Percentiles rank a stretch among this genome's conserved stretches.
phyloP scores from a whole-genome alignment of 2,113 vertebrate species.

The Corydoras sp. region DNA sequence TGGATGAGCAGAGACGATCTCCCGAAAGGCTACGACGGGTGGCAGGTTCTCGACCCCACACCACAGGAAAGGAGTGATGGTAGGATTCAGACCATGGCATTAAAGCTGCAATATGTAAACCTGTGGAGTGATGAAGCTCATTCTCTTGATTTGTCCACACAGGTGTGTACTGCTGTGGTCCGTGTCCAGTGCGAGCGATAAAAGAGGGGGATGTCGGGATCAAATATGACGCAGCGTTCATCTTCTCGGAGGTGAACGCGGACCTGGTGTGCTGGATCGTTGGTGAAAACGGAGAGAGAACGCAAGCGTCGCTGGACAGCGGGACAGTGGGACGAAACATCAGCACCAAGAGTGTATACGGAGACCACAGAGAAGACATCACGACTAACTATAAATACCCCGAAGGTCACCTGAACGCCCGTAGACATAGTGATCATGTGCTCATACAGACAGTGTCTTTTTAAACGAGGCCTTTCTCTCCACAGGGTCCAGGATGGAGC shows the following conservation, averaged over 20 bases:
- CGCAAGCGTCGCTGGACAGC: conserved; percentile 43
- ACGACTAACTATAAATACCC: conserved; percentile 71
- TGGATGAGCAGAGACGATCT: conserved; percentile 85
- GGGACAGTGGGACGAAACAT: conserved; percentile 61
- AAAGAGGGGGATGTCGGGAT: conserved; percentile 62
- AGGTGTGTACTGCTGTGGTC: conserved; percentile 70
- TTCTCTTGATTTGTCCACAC: not conserved
- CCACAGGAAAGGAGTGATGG: conserved; percentile 89
- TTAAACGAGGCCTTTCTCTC: not conserved
- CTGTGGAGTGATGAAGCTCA: too few species aligned
- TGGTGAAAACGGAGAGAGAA: conserved; percentile 41
- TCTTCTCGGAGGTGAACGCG: conserved; percentile 75
- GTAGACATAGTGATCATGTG: not conserved
- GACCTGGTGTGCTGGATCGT: conserved; percentile 64
- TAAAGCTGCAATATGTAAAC: not conserved
- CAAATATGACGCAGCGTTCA: conserved; percentile 67
- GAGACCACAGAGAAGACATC: conserved; percentile 62
- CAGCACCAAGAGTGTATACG: conserved; percentile 70
- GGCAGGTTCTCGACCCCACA: conserved; percentile 92
- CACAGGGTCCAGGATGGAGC: conserved; percentile 61
- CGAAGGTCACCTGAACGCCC: conserved; percentile 55
- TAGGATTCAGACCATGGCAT: conserved; percentile 46
- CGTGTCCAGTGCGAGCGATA: conserved; percentile 66
- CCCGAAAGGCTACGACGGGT: conserved; percentile 72
- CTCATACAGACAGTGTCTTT: too few species aligned